These are phyloP conservation scores for Periphyllus acericola DNA, from an alignment of 2,888 invertebrate genomes.

Conservation along the genomic window DNA sequence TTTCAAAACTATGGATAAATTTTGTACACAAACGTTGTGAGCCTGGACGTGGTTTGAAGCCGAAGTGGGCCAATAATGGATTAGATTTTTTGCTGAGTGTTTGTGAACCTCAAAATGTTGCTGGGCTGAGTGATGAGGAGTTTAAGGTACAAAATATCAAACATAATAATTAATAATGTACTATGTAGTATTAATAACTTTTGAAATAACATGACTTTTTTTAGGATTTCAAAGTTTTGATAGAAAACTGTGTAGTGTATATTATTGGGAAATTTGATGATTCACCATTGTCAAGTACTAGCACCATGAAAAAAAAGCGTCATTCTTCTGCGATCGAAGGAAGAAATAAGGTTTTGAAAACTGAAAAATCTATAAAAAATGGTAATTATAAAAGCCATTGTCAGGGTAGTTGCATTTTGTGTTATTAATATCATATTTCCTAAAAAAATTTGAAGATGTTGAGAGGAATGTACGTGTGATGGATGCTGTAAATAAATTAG, in stretches of 20 bases:
- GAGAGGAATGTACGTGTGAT: constrained; percentile 66
- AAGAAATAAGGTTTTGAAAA: constrained; percentile 46
- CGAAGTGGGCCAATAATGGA: constrained; percentile 90
- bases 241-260: constrained; percentile 88
- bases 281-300: neutral
- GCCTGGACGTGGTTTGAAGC: constrained; percentile 80
- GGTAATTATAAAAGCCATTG: constrained; percentile 26
- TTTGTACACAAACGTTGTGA: constrained; percentile 88
- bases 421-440: constrained; percentile 21
- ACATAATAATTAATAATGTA: too few species aligned
- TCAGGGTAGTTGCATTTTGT: neutral
- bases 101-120: constrained; percentile 85
- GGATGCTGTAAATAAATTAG: constrained; percentile 72
- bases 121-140: constrained; percentile 79
- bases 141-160: constrained; percentile 73
- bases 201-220: constrained; percentile 48
- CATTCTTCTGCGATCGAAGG: constrained; percentile 38
- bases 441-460: neutral
- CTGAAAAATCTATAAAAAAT: constrained; percentile 38
- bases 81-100: constrained; percentile 86
- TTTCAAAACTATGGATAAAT: constrained; percentile 87
- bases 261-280: constrained; percentile 77
- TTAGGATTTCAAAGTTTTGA: constrained; percentile 76
- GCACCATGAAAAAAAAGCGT: constrained; percentile 11
- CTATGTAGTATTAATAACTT: neutral